phyloP scores from a whole-genome alignment of 2,888 invertebrate species.

The Dynastes hyllus region DNA sequence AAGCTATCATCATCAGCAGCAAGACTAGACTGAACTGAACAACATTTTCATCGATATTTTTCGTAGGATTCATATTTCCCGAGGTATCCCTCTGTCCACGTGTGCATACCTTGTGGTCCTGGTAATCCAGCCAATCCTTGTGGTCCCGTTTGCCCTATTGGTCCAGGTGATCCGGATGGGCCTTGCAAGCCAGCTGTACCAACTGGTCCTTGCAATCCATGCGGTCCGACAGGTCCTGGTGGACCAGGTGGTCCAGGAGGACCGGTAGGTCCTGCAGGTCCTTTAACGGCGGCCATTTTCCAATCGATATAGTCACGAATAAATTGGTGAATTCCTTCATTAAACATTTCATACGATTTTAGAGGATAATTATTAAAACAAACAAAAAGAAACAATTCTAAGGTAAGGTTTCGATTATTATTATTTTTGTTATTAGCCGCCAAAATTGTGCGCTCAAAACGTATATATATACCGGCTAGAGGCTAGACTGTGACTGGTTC shows the following conservation, averaged over 20 bases:
- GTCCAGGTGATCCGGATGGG: background rate
- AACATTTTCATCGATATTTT: too few species aligned
- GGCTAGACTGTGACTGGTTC: too few species aligned
- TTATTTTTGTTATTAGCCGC: too few species aligned
- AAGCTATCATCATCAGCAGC: too few species aligned
- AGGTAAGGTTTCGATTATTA: too few species aligned
- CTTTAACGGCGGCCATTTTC: background rate
- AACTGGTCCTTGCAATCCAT: background rate
- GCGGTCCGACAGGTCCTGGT: background rate
- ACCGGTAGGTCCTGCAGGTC: background rate
- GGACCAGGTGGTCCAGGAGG: conserved; percentile 2
- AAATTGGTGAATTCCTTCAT: background rate
- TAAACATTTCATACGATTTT: background rate
- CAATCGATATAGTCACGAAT: background rate
- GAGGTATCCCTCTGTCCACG: too few species aligned
- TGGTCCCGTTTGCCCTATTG: background rate
- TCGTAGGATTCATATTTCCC: too few species aligned
- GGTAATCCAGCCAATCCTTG: background rate
- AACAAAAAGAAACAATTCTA: background rate
- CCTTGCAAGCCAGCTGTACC: background rate
- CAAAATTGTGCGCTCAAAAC: too few species aligned
- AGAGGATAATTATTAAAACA: background rate
- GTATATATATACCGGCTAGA: too few species aligned
- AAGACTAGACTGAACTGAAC: too few species aligned
- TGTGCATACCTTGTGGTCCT: background rate